Evolutionary conservation across 2,797 vertebrate genomes (phyloP), one percentile per base, ranked within the genome.

Genomic region (Dipus sagitta): DNA sequence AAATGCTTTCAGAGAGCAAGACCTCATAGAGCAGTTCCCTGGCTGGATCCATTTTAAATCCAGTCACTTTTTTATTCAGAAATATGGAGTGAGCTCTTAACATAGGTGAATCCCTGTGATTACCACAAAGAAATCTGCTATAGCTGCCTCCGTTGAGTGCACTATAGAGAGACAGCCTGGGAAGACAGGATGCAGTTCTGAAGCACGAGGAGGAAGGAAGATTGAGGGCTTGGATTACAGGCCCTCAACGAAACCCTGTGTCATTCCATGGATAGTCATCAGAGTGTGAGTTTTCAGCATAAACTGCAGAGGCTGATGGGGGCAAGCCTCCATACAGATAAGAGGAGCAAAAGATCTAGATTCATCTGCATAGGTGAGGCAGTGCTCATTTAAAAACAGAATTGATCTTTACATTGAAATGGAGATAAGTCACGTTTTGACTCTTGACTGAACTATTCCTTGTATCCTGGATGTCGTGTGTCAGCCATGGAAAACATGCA

Each of bases 11-110:
- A 42, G 42, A 88, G n/a, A 64, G 14, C 32, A 76, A 79, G 20
- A 15, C 20, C 70, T 86, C 77, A 80, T 15, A 64, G 42, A 72
- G 4, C 7, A 5, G 30, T 62, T 62, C 17, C 15, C 79, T 86
- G 30, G 18, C 34, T 94, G 26, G 15, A 74, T 18, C 30, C 20
- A 42, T 88, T 60, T 54, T 86, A 76, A 92, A 92, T 77, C 24
- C 13, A 42, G 84, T 79, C 20, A n/a, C 80, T 68, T 64, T 89
- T 67, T 89, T 87, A 76, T 28, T 79, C 34, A 84, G 76, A 81
- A 78, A 76, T 26, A 58, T 4, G 23, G 30, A 95, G 32, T 32
- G 28, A 92, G 24, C 6, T 20, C 9, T 64, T 93, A 28, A 62
- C 13, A 23, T 17, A 13, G 11, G 13, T 79, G 32, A 87, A 64